phyloP scores from a whole-genome alignment of 2,113 vertebrate species.

The Siniperca chuatsi region DNA sequence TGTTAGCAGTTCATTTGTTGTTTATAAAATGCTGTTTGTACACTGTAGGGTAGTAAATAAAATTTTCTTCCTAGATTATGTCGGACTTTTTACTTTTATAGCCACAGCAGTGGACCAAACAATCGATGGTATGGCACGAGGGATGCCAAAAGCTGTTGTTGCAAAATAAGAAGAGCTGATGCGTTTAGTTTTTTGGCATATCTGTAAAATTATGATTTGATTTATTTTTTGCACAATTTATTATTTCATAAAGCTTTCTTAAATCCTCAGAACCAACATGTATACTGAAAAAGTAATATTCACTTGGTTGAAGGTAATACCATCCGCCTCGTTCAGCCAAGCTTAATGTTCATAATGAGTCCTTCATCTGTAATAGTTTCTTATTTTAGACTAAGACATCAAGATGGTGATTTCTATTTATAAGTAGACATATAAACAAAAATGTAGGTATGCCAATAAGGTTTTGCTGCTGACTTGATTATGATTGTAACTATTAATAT shows the following conservation, averaged over 20 bases:
- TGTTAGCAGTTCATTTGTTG: slow-evolving; percentile 9
- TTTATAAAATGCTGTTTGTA: slow-evolving; percentile 2
- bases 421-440: not conserved
- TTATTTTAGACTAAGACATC: not conserved
- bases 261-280: not conserved
- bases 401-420: not conserved
- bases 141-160: not conserved
- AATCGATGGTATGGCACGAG: not conserved
- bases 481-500: not conserved
- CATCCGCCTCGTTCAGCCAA: not conserved
- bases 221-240: not conserved
- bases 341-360: not conserved
- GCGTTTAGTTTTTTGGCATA: not conserved
- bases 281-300: not conserved
- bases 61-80: not conserved
- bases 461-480: not conserved
- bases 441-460: not conserved
- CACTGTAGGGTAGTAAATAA: not conserved
- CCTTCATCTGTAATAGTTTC: not conserved
- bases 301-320: not conserved
- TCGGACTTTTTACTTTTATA: not conserved
- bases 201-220: not conserved
- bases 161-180: not conserved
- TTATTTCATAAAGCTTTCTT: not conserved
- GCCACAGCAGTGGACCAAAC: not conserved